These are phyloP conservation scores for Mus musculus DNA, from an alignment of 2,113 vertebrate species.

Conservation along the genomic window DNA sequence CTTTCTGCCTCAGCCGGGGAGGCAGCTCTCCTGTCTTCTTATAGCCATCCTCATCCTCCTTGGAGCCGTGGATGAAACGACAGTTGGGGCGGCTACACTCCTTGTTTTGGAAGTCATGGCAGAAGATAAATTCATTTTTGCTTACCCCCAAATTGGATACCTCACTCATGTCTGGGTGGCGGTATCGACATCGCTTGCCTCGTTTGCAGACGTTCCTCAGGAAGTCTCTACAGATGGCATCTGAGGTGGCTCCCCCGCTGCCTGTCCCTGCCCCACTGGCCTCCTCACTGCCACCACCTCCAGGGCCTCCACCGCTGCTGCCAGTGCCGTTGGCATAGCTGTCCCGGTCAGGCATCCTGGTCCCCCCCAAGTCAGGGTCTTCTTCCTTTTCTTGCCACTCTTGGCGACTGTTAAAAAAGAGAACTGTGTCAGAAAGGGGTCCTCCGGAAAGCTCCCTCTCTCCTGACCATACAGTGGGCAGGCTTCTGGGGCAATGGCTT, in stretches of 20 bases:
- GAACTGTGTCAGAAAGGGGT: conserved; percentile 63
- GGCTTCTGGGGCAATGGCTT: conserved; percentile 10
- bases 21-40: conserved; percentile 97
- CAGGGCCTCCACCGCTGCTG: conserved; percentile 85
- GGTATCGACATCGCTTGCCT: conserved; percentile 97
- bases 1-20: conserved; percentile 93
- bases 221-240: conserved; percentile 97
- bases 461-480: background rate
- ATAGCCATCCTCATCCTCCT: conserved; percentile 98
- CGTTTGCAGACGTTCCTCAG: conserved; percentile 97
- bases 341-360: conserved; percentile 95
- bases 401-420: conserved; percentile 65
- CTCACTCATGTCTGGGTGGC: conserved; percentile 95
- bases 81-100: conserved; percentile 96
- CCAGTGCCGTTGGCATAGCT: conserved; percentile 88
- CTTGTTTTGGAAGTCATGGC: conserved; percentile 98
- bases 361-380: conserved; percentile 66
- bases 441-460: background rate
- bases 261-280: conserved; percentile 85
- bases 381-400: conserved; percentile 75
- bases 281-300: conserved; percentile 88
- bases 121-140: conserved; percentile 99
- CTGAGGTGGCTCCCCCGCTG: conserved; percentile 83
- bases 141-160: conserved; percentile 96
- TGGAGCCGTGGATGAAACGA: conserved; percentile 97